A percentile compares a stretch with the other conserved stretches of the same genome.
These are phyloP conservation scores for Patella depressa DNA, from an alignment of 2,888 invertebrate genomes.

Conservation along the genomic window DNA sequence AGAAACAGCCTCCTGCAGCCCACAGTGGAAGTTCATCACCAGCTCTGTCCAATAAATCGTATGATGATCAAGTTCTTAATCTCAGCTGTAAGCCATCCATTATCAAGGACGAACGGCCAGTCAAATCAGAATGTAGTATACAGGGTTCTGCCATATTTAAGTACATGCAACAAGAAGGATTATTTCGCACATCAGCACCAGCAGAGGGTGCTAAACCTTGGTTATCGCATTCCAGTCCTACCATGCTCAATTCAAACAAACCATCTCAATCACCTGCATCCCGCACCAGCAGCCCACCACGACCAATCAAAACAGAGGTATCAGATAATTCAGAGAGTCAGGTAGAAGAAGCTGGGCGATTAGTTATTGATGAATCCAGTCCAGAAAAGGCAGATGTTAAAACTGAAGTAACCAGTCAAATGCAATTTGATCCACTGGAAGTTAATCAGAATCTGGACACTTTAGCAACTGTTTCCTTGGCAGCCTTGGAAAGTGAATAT, in stretches of 20 bases:
- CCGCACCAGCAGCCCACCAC: conserved; percentile 14
- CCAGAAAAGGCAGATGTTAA: neutral
- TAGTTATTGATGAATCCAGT: conserved; percentile 29
- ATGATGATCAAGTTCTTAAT: conserved; percentile 81
- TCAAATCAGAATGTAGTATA: conserved; percentile 34
- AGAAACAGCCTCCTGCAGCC: conserved; percentile 70
- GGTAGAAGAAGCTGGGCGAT: conserved; percentile 25
- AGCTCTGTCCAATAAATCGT: conserved; percentile 67
- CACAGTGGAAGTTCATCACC: conserved; percentile 63
- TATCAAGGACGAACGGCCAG: conserved; percentile 40
- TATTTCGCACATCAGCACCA: conserved; percentile 46
- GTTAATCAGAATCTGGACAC: conserved; percentile 56
- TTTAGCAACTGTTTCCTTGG: conserved; percentile 54
- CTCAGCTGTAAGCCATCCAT: conserved; percentile 77
- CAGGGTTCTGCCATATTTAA: conserved; percentile 64
- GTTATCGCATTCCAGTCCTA: conserved; percentile 27
- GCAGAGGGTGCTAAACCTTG: conserved; percentile 23
- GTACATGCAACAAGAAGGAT: conserved; percentile 66
- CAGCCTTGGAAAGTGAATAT: conserved; percentile 35
- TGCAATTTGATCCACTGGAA: conserved; percentile 21
- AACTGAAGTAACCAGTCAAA: neutral
- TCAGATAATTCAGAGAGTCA: conserved; percentile 22
- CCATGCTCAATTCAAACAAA: conserved; percentile 35
- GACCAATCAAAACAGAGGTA: conserved; percentile 8
- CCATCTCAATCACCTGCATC: conserved; percentile 36